Conservation (phyloP, 2,797 vertebrate genomes). For the Chaetophractus vellerosus region DNA sequence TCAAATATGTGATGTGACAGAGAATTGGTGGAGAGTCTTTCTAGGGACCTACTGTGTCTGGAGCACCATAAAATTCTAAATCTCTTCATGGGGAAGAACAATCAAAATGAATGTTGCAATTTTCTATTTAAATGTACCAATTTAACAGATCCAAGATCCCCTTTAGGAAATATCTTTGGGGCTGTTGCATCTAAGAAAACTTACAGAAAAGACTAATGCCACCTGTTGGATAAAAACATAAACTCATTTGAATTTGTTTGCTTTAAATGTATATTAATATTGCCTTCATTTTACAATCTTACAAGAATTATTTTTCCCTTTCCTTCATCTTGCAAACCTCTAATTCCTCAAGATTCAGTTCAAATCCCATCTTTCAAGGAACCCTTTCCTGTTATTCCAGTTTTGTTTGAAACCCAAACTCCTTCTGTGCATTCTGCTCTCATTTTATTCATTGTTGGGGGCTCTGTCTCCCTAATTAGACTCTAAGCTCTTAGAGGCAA, state of each 20-base stretch:
- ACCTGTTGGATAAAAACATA: neutral
- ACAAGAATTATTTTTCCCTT: neutral
- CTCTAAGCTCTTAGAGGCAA: neutral
- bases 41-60: neutral
- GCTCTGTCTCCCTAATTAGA: neutral
- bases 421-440: neutral
- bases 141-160: neutral
- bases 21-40: neutral
- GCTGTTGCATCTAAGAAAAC: neutral
- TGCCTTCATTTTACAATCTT: neutral
- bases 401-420: neutral
- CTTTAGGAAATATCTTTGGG: neutral
- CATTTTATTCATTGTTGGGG: neutral
- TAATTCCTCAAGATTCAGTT: neutral
- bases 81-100: neutral
- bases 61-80: neutral
- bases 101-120: neutral
- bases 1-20: neutral
- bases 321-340: neutral
- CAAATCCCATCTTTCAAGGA: neutral
- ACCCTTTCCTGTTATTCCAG: neutral
- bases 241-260: neutral
- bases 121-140: slow-evolving; percentile 49
- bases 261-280: neutral
- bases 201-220: neutral